Percentiles rank a stretch among this genome's conserved stretches.
phyloP scores from a whole-genome alignment of 2,888 invertebrate genomes.

The Coenonympha arcania region DNA sequence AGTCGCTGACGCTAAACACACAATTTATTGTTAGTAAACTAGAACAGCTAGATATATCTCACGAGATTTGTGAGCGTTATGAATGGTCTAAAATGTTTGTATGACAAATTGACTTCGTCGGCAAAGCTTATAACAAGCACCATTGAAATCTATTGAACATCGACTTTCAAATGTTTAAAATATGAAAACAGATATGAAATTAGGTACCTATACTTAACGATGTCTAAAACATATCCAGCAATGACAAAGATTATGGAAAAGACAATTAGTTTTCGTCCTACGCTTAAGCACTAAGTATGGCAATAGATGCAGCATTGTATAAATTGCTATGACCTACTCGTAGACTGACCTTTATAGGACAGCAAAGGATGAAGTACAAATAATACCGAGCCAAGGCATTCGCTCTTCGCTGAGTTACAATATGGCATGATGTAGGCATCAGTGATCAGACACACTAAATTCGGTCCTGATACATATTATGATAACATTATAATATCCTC shows the following conservation, averaged over 20 bases:
- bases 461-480: too few relatives aligned
- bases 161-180: constrained; percentile 14
- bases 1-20: constrained; percentile 69
- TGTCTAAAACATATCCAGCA: background rate
- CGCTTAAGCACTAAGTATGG: background rate
- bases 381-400: background rate
- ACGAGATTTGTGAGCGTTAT: constrained; percentile 56
- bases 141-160: too few relatives aligned
- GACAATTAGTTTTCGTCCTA: background rate
- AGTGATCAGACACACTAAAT: too few relatives aligned
- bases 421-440: too few relatives aligned
- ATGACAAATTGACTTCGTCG: constrained; percentile 44
- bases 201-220: too few relatives aligned
- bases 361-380: background rate
- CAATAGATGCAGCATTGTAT: too few relatives aligned
- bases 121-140: constrained; percentile 28
- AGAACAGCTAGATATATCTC: constrained; percentile 60
- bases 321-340: too few relatives aligned
- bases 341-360: background rate
- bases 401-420: background rate
- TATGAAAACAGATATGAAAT: background rate
- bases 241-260: background rate
- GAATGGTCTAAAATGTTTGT: constrained; percentile 51
- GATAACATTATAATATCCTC: too few relatives aligned
- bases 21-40: constrained; percentile 69